Evolutionary conservation across 1,140 invertebrate genomes (phyloP).

Genomic region (Magallana gigas): DNA sequence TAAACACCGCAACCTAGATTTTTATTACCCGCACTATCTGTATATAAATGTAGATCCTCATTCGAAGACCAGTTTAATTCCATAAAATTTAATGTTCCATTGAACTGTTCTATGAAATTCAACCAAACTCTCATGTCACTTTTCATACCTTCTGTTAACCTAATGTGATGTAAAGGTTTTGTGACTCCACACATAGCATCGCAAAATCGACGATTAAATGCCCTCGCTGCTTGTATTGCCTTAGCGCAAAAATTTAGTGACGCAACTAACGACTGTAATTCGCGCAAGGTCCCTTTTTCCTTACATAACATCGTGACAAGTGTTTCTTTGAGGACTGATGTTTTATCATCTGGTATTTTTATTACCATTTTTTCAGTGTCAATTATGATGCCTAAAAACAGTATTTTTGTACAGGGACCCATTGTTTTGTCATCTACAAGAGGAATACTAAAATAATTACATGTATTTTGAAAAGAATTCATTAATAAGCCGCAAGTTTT

Average conservation of each 20-base stretch:
- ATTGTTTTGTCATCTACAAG: conserved; percentile 41
- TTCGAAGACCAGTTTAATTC: background rate
- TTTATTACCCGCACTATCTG: conserved; percentile 48
- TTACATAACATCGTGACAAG: background rate
- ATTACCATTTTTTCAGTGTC: conserved; percentile 45
- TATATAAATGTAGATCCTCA: background rate
- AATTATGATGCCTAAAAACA: conserved; percentile 21
- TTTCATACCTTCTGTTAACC: too few species aligned
- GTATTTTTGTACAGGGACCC: conserved; percentile 2
- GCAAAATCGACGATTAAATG: conserved; percentile 47
- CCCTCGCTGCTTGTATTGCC: conserved; percentile 28
- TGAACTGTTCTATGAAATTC: background rate
- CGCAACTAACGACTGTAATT: conserved; percentile 44
- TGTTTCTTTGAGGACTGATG: background rate
- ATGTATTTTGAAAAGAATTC: background rate
- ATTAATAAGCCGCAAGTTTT: too few species aligned
- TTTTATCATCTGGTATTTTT: conserved; percentile 40
- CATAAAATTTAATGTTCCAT: background rate
- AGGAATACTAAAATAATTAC: conserved; percentile 29
- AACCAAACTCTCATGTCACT: too few species aligned
- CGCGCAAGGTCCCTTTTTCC: conserved; percentile 14
- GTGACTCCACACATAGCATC: conserved; percentile 33
- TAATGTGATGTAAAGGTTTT: too few species aligned
- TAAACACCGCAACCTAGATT: conserved; percentile 42
- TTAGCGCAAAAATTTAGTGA: conserved; percentile 47